These are phyloP conservation scores for Oedothorax gibbosus DNA, from an alignment of 1,140 invertebrate genomes.

Conservation along the genomic window DNA sequence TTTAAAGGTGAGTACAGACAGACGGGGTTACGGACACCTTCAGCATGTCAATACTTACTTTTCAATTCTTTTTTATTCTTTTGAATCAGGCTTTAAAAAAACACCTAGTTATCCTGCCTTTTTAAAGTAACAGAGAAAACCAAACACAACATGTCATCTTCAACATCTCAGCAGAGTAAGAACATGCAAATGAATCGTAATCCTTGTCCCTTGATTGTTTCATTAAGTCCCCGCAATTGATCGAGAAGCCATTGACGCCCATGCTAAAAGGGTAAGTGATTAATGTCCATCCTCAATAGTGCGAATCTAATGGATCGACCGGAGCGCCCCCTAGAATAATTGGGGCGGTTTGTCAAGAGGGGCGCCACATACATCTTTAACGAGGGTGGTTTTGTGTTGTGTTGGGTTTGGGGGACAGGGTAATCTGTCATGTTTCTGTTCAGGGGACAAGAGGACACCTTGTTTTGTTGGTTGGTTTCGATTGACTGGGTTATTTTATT, in stretches of 20 bases:
- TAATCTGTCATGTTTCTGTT: no score
- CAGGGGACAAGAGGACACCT: no score
- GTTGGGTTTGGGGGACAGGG: neutral
- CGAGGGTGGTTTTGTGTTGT: neutral
- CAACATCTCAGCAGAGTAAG: neutral
- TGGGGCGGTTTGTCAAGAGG: constrained; percentile 30
- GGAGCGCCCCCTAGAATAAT: constrained; percentile 21
- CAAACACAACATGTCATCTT: neutral
- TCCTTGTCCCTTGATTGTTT: constrained; percentile 49
- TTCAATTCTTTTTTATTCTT: no score
- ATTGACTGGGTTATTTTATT: no score
- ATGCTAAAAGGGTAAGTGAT: constrained; percentile 22
- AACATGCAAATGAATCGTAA: constrained; percentile 40
- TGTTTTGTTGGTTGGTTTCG: no score
- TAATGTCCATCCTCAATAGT: constrained; percentile 40
- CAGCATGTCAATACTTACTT: no score
- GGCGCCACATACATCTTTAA: neutral
- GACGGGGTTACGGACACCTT: no score
- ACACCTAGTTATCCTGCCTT: no score
- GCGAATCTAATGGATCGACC: constrained; percentile 38
- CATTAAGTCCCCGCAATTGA: constrained; percentile 29
- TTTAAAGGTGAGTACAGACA: no score
- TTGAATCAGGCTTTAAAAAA: no score
- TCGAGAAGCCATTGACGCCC: neutral
- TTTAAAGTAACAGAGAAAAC: neutral